Evolutionary conservation across 2,113 vertebrate genomes (phyloP).

Genomic region (Myrmecobius fasciatus): DNA sequence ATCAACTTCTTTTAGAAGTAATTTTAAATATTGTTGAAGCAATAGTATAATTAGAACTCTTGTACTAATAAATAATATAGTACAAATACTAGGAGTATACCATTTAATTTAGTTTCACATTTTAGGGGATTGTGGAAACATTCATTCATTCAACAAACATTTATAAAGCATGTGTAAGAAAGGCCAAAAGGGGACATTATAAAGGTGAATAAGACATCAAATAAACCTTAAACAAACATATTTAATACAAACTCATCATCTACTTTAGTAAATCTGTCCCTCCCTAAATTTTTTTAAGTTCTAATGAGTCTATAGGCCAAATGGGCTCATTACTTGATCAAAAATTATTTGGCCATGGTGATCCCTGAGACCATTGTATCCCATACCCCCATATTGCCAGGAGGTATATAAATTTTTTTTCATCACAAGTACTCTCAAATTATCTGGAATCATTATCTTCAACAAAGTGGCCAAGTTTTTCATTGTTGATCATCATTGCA

Average conservation of each 20-base stretch:
- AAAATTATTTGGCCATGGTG: not conserved
- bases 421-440: too few species aligned
- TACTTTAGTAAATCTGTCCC: not conserved
- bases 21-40: not conserved
- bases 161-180: not conserved
- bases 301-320: not conserved
- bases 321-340: not conserved
- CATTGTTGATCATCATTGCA: too few species aligned
- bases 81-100: not conserved
- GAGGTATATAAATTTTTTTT: too few species aligned
- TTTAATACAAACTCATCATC: not conserved
- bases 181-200: not conserved
- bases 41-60: not conserved
- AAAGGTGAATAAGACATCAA: not conserved
- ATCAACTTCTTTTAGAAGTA: conserved; percentile 29
- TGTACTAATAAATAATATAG: not conserved
- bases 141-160: not conserved
- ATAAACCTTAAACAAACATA: not conserved
- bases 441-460: too few species aligned
- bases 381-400: not conserved
- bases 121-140: conserved; percentile 49
- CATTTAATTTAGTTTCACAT: conserved; percentile 47
- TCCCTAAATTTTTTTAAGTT: not conserved
- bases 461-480: too few species aligned
- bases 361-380: not conserved